Evolutionary conservation across 2,888 invertebrate species (phyloP), one percentile per base, ranked within the genome.

Genomic region (Diaprepes abbreviatus): DNA sequence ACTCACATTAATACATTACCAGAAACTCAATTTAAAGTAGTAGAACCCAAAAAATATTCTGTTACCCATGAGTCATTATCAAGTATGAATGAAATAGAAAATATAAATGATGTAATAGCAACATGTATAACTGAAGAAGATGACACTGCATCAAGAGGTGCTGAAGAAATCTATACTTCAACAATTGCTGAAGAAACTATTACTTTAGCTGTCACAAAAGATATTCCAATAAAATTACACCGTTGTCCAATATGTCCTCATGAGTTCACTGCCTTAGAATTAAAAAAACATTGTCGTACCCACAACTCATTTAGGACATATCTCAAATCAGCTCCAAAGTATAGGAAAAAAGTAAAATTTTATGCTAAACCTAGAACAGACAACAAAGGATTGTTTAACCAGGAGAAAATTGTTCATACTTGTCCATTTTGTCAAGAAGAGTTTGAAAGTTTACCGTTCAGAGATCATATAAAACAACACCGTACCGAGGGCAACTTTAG

Each of bases 341-440:
- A 55, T 55, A 55, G 35, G 19, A 40, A 43, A 43, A 63, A 45
- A 24, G 14, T 64, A 1, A 28, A 33, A 28, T 64, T 64, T 10
- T 64, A 55, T 31, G 64, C 64, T 12, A 40, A 10, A 33, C 33
- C 64, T 12, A 31, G 31, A 7, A 43, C 31, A 14, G 52, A 64
- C 33, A 43, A 64, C 7, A 33, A 4, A 9, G 59, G 40, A 6
- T 66, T 79, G 48, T 76, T 78, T 59, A 74, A 73, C 31, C 70
- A 74, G 21, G 62, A 70, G 50, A 71, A 74, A 21, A 77, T 74
- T 66, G 21, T 76, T 10, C 80, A 81, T 62, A 76, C 74, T 68
- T 81, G 81, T 69, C 77, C 78, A 0, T 74, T 74, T 59, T 81
- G 81, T 64, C 62, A 74, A 21, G 31, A 73, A 43, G 73, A 77